Percentiles rank a stretch among this genome's conserved stretches.
phyloP scores from a whole-genome alignment of 2,888 invertebrate genomes.

The Pseudeuparius sepicola region DNA sequence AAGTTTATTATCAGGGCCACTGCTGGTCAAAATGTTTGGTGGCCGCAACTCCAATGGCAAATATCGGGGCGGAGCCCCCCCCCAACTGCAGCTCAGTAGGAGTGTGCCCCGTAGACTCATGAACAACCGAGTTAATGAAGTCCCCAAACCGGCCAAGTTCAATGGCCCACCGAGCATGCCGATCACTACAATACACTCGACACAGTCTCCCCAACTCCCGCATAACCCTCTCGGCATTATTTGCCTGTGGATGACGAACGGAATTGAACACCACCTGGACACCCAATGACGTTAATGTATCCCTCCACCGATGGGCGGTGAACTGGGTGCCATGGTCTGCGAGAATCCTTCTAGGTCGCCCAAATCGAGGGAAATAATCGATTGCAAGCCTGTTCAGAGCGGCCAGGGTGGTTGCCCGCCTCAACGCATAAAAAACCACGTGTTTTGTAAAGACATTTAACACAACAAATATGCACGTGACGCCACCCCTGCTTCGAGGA shows the following conservation, averaged over 20 bases:
- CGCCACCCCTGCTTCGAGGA: background rate
- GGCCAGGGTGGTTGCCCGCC: too few species aligned
- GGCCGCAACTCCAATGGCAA: too few species aligned
- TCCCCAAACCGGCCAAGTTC: slow-evolving; percentile 12
- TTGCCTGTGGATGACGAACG: slow-evolving; percentile 21
- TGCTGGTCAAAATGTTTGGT: too few species aligned
- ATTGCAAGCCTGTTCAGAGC: too few species aligned
- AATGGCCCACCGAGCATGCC: slow-evolving; percentile 18
- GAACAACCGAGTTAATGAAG: slow-evolving; percentile 16
- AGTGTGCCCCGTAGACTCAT: slow-evolving; percentile 19
- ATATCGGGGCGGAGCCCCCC: background rate
- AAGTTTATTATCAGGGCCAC: too few species aligned
- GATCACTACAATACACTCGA: slow-evolving; percentile 15
- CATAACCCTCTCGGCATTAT: slow-evolving; percentile 23
- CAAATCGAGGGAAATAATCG: slow-evolving; percentile 1
- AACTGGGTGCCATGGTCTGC: slow-evolving; percentile 4
- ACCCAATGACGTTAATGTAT: background rate
- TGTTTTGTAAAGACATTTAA: slow-evolving; percentile 23
- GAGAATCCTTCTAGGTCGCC: background rate
- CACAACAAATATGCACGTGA: slow-evolving; percentile 2
- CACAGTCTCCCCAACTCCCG: slow-evolving; percentile 19
- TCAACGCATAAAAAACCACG: slow-evolving; percentile 20
- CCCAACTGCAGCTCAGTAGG: slow-evolving; percentile 15
- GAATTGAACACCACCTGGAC: slow-evolving; percentile 12
- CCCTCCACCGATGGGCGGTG: slow-evolving; percentile 13